phyloP scores from a whole-genome alignment of 2,113 vertebrate genomes.

The Apteryx mantelli region DNA sequence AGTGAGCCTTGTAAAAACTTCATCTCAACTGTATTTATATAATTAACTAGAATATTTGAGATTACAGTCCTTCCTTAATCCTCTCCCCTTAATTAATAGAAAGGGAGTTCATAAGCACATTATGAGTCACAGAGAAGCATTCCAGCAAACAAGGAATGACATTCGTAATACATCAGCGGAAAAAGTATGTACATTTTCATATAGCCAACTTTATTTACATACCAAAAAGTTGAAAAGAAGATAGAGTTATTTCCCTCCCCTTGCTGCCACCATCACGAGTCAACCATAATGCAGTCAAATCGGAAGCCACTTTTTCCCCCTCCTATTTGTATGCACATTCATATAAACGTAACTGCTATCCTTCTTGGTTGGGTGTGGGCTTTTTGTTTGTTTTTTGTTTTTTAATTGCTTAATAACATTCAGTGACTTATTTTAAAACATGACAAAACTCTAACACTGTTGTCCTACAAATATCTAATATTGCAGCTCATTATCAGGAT shows the following conservation, averaged over 20 bases:
- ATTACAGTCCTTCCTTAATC: neutral
- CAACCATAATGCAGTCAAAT: neutral
- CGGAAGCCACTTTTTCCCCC: neutral
- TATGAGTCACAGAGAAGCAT: neutral
- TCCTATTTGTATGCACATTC: neutral
- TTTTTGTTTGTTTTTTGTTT: neutral
- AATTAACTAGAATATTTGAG: constrained; percentile 4
- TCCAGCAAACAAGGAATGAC: neutral
- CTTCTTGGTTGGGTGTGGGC: neutral
- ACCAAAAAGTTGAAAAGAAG: neutral
- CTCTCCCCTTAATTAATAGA: neutral
- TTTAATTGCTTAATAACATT: neutral
- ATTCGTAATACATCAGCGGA: neutral
- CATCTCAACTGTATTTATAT: neutral
- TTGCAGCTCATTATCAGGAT: neutral
- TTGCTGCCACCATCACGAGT: neutral
- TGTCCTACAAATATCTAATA: neutral
- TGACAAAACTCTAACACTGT: neutral
- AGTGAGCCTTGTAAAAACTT: neutral
- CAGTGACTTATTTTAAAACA: neutral
- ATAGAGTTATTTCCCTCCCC: neutral
- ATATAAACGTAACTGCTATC: neutral
- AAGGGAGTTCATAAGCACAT: neutral
- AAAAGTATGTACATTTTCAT: neutral
- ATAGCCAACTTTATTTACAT: neutral